phyloP scores from a whole-genome alignment of 2,113 vertebrate genomes.

The Antigone vipio region DNA sequence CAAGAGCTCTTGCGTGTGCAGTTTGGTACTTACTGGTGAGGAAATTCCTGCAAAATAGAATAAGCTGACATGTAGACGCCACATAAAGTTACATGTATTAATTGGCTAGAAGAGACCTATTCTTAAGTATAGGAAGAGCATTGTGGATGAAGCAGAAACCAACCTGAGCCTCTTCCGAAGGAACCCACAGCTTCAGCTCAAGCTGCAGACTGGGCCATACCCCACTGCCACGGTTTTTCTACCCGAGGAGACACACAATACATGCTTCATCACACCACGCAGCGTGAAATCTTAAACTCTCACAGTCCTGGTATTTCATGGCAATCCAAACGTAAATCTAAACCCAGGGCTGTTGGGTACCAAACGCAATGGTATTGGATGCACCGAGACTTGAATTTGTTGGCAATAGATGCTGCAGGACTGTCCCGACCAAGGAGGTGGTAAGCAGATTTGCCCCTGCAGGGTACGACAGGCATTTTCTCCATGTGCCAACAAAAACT shows the following conservation, averaged over 20 bases:
- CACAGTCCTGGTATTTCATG: fast-evolving
- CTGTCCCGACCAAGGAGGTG: neutral
- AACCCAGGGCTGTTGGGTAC: neutral
- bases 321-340: neutral
- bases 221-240: neutral
- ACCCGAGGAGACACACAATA: neutral
- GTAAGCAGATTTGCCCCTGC: neutral
- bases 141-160: neutral
- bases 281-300: neutral
- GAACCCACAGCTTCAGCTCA: neutral
- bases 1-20: neutral
- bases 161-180: neutral
- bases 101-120: neutral
- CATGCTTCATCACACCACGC: neutral
- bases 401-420: fast-evolving
- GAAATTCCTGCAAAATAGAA: neutral
- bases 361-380: fast-evolving
- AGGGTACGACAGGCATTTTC: neutral
- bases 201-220: neutral
- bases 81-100: neutral
- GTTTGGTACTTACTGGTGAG: neutral
- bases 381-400: neutral
- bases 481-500: neutral
- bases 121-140: neutral
- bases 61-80: neutral